Base-by-base conservation (phyloP, 2,113 vertebrate species). In the Marmota monax region DNA sequence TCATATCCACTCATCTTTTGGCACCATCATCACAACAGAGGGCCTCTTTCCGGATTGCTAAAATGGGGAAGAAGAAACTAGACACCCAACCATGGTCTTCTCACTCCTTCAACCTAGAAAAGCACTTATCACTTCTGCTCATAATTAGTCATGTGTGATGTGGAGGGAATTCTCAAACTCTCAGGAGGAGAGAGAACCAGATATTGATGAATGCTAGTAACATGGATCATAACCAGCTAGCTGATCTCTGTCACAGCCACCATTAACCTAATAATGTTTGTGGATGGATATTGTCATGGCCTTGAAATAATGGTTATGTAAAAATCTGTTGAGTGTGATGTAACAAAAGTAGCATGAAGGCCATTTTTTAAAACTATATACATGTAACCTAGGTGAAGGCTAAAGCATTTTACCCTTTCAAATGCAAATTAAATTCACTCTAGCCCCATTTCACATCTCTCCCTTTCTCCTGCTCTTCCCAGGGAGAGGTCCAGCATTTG, bases 71-170 rank as follows among this genome's bases (percentile, higher is more conserved):
- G 1, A 67, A 45, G 48, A 61, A 45, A 91, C n/a, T 34, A 84
- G 65, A 20, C 3, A 70, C 34, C 7, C 0, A 0, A 5, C 4
- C 1, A 5, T 6, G 39, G 3, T 56, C 9, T 73, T 92, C 83
- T 65, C 37, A 34, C 7, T 14, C 23, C 32, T 83, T 94, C 22
- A 17, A 11, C 27, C 61, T 37, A 32, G 17, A 48, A 82, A 45
- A 14, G 48, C 2, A 7, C 25, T 42, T 56, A 18, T 65, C 1
- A 9, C 63, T 88, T 78, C 29, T 45, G 5, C 37, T 93, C 51
- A 63, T 2, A 25, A 23, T 74, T 13, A 56, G 39, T 70, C 73
- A 23, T 63, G n/a, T 12, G 2, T 77, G 83, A 58, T n/a, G 70
- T 10, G 22, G 32, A n/a, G 34, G 23, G 27, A 20, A 14, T 34